A percentile compares a stretch with the other conserved stretches of the same genome.
phyloP scores from a whole-genome alignment of 2,113 vertebrate species.

The Eulemur rufifrons region DNA sequence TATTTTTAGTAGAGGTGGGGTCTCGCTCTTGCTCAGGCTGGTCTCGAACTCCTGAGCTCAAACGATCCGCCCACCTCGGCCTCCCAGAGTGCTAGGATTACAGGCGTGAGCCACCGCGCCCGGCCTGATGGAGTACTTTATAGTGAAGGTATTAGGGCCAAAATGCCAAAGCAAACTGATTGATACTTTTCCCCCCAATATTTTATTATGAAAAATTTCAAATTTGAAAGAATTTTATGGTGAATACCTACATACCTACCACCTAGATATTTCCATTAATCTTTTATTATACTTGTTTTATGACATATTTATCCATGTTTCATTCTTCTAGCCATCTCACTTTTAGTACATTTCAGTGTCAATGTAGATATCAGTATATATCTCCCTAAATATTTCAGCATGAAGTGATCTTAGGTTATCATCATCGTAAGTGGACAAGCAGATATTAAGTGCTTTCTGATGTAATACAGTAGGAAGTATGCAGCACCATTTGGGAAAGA shows the following conservation, averaged over 20 bases:
- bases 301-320: neutral
- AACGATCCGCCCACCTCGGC: no score
- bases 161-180: neutral
- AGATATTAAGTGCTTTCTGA: neutral
- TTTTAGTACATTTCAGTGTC: slow-evolving; percentile 5
- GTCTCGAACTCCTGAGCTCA: no score
- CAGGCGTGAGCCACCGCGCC: no score
- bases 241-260: neutral
- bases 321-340: neutral
- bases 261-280: neutral
- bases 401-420: neutral
- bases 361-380: neutral
- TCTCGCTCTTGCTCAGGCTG: no score
- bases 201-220: slow-evolving; percentile 22
- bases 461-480: neutral
- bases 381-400: slow-evolving; percentile 10
- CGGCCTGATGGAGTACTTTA: neutral
- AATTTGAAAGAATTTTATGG: slow-evolving; percentile 41
- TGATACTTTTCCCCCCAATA: neutral
- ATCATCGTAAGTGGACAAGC: neutral
- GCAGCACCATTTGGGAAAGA: neutral
- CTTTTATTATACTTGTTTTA: neutral
- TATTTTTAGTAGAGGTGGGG: no score
- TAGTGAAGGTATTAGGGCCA: slow-evolving; percentile 8
- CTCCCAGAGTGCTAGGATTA: no score